These are phyloP conservation scores for Leucophenga montana DNA, from an alignment of 2,888 invertebrate species.

Conservation along the genomic window DNA sequence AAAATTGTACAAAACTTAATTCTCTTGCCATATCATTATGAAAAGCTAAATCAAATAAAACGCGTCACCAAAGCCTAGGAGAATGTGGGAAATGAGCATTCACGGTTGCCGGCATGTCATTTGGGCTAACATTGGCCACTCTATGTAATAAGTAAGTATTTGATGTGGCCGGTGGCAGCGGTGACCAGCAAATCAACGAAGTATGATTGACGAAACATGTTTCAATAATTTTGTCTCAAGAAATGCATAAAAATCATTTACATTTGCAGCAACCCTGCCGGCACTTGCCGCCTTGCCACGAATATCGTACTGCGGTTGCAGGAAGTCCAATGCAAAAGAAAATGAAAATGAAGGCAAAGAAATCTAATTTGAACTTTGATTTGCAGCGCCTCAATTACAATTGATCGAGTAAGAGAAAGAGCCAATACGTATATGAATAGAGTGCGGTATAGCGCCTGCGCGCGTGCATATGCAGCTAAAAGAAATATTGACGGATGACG, in stretches of 20 bases:
- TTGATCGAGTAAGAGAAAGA: neutral
- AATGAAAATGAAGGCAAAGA: constrained; percentile 7
- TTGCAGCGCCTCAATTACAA: constrained; percentile 11
- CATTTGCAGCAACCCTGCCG: neutral
- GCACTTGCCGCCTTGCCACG: neutral
- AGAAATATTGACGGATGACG: neutral
- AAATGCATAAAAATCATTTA: constrained; percentile 1
- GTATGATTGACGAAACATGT: constrained; percentile 10
- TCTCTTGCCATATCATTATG: too few relatives aligned
- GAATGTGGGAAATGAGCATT: too few relatives aligned
- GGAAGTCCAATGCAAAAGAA: constrained; percentile 27
- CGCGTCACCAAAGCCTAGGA: too few relatives aligned
- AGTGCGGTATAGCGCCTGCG: neutral
- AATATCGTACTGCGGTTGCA: neutral
- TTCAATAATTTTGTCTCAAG: neutral
- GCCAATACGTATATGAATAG: too few relatives aligned
- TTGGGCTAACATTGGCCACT: too few relatives aligned
- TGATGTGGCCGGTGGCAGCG: too few relatives aligned
- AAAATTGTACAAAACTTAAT: too few relatives aligned
- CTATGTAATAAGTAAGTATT: too few relatives aligned
- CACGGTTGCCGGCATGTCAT: too few relatives aligned
- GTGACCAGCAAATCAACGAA: too few relatives aligned
- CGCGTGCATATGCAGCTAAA: neutral
- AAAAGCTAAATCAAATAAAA: too few relatives aligned
- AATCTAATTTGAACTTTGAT: constrained; percentile 31